Conservation (phyloP, 2,797 vertebrate genomes). For the Synanceia verrucosa region DNA sequence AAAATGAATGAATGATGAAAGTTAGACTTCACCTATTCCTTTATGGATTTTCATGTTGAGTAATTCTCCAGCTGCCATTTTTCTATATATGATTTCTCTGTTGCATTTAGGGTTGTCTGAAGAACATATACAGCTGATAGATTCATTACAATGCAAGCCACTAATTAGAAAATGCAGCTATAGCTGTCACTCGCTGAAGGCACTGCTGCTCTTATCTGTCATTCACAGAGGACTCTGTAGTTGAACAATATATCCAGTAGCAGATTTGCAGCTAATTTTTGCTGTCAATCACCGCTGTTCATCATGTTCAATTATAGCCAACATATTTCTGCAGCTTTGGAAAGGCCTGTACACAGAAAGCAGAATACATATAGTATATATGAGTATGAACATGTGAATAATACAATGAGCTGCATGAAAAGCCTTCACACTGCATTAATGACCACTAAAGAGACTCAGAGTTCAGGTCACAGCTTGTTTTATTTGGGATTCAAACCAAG, state of each 20-base stretch:
- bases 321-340: conserved; percentile 21
- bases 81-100: too few relatives aligned
- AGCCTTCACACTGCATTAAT: not conserved
- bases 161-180: conserved; percentile 40
- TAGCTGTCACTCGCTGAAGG: conserved; percentile 30
- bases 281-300: conserved; percentile 48
- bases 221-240: conserved; percentile 22
- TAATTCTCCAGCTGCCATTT: too few relatives aligned
- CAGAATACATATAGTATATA: not conserved
- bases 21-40: too few relatives aligned
- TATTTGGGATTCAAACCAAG: conserved; percentile 79
- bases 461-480: conserved; percentile 79
- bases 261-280: conserved; percentile 9
- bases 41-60: too few relatives aligned
- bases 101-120: not conserved
- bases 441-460: not conserved
- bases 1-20: too few relatives aligned
- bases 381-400: conserved; percentile 22
- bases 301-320: conserved; percentile 18
- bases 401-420: conserved; percentile 12
- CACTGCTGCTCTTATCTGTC: conserved; percentile 24
- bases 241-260: conserved; percentile 27
- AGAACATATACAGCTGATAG: conserved; percentile 26
- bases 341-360: not conserved
- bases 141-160: conserved; percentile 39